phyloP scores from a whole-genome alignment of 2,797 vertebrate genomes.

The Amphiprion clarkii region DNA sequence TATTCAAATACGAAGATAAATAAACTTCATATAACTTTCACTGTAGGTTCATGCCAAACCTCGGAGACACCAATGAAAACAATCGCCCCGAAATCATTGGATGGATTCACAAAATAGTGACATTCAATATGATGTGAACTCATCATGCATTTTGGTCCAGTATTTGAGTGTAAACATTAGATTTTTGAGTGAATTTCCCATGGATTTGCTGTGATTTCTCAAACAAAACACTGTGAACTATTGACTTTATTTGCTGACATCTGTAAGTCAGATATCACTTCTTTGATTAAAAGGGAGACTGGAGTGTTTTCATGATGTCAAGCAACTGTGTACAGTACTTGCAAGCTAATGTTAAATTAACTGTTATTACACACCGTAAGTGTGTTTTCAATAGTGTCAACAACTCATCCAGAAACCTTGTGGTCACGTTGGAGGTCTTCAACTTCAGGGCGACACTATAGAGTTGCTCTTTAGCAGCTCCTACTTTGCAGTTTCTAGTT shows the following conservation, averaged over 20 bases:
- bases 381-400: neutral
- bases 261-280: neutral
- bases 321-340: conserved; percentile 8
- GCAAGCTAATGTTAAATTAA: conserved; percentile 7
- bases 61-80: conserved; percentile 4
- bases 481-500: too few species aligned
- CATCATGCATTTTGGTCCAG: conserved; percentile 39
- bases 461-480: too few species aligned
- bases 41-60: neutral
- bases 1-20: conserved; percentile 5
- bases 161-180: conserved; percentile 28
- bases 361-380: neutral
- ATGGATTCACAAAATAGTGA: conserved; percentile 10
- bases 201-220: conserved; percentile 12
- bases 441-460: too few species aligned
- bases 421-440: too few species aligned
- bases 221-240: neutral
- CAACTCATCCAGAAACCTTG: neutral
- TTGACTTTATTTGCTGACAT: conserved; percentile 7
- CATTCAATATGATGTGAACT: conserved; percentile 1
- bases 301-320: conserved; percentile 51
- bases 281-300: conserved; percentile 6
- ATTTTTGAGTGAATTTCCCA: neutral
- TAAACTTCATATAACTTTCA: neutral
- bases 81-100: conserved; percentile 7